Base-by-base conservation (phyloP, 2,113 vertebrate species). In the Thalassarche chlororhynchos region DNA sequence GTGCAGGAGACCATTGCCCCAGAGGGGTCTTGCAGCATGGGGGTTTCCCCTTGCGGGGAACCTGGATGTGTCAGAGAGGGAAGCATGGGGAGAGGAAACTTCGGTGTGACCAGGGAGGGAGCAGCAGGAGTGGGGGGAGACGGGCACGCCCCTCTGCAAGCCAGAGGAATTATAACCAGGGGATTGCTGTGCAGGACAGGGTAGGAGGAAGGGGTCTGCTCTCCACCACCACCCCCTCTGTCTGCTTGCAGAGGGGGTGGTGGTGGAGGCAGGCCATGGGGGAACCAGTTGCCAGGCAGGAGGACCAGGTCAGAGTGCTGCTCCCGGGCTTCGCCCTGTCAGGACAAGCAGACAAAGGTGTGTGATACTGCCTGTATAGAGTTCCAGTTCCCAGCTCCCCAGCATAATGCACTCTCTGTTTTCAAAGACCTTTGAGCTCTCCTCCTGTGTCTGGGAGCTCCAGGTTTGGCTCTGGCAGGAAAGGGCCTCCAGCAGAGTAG, bases 401-500 rank as follows among this genome's bases (percentile, higher is more conserved):
- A 58, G 38, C 46, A 95, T 87, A 95, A 77, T 65, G n/a, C 70
- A 18, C 25, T 70, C 57, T 72, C 69, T 94, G 93, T 96, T 97
- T 95, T 88, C 85, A 87, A 87, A 96, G 89, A 51, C 55, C 69
- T 74, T 60, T 79, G 81, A 94, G 88, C 71, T 91, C 38, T 82
- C 49, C 36, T 80, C 61, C 78, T 61, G 17, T 8, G 17, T 78
- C 82, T 97, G 93, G 64, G 92, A 95, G 61, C 82, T 94, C 65
- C 46, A 89, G 87, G 70, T 91, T 95, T 83, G 42, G 78, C 83
- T 97, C 36, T 52, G 87, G 47, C 79, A 96, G 97, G 72, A 97
- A 92, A 81, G 70, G 65, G 91, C 86, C 93, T 98, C 96, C 90
- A 92, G 65, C 94, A 80, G 95, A 84, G 82, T 36, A 94, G 80